Evolutionary conservation across 2,888 invertebrate genomes (phyloP).

Genomic region (Mesorhabditis spiculigera): DNA sequence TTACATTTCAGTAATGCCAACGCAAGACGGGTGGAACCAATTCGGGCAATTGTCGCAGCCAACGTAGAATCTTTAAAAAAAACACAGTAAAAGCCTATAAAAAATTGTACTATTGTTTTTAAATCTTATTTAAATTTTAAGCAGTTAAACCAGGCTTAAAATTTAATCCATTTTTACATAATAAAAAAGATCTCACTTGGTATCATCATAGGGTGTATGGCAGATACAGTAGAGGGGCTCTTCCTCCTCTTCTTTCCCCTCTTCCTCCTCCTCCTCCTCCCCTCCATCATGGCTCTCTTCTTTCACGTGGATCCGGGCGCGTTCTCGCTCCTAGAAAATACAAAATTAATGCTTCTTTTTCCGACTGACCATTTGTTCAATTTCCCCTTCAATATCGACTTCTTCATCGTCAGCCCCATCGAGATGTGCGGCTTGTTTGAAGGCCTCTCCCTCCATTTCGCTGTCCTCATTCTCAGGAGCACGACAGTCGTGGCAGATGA

Average conservation of each 20-base stretch:
- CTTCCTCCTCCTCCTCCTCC: constrained; percentile 62
- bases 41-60: constrained; percentile 97
- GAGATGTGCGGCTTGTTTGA: neutral
- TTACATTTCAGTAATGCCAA: constrained; percentile 67
- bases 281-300: constrained; percentile 61
- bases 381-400: neutral
- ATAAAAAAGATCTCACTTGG: constrained; percentile 70
- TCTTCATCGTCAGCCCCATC: constrained; percentile 1
- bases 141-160: no score
- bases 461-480: neutral
- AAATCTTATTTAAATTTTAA: no score
- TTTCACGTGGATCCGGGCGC: constrained; percentile 77
- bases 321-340: constrained; percentile 58
- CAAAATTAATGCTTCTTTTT: neutral
- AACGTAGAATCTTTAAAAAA: constrained; percentile 81
- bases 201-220: constrained; percentile 91
- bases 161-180: constrained; percentile 12
- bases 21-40: constrained; percentile 98
- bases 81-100: neutral
- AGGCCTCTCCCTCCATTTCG: neutral
- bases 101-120: no score
- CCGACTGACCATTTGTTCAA: neutral
- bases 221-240: constrained; percentile 81
- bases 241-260: constrained; percentile 11
- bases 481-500: constrained; percentile 3